These are phyloP conservation scores for Netta rufina DNA, from an alignment of 2,797 vertebrate species.

Conservation along the genomic window DNA sequence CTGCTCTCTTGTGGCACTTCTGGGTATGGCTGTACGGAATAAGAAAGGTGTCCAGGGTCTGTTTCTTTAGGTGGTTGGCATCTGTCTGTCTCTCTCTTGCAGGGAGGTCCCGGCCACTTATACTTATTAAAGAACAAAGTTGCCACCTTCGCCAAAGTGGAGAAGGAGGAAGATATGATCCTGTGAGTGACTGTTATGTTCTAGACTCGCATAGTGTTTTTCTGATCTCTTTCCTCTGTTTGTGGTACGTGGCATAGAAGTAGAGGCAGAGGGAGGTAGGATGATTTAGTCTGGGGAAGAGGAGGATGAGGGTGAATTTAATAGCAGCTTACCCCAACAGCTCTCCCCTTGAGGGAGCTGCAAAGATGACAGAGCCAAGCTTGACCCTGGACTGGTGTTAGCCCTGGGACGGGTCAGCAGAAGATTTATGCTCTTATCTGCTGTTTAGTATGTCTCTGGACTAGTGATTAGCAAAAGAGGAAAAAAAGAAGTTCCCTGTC, in stretches of 20 bases:
- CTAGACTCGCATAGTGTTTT: accelerated
- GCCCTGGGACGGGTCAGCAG: not conserved
- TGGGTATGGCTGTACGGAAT: not conserved
- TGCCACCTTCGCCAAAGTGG: slow-evolving; percentile 97
- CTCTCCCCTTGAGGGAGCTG: not conserved
- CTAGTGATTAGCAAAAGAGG: not conserved
- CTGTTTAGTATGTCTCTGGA: not conserved
- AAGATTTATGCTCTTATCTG: not conserved
- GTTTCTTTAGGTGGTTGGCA: not conserved
- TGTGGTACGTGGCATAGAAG: not conserved
- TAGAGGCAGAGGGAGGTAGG: not conserved
- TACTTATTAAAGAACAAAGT: slow-evolving; percentile 98
- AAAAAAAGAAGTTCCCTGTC: not conserved
- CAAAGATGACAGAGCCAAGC: not conserved
- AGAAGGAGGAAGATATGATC: slow-evolving; percentile 97
- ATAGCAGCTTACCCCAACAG: not conserved
- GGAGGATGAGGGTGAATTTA: not conserved
- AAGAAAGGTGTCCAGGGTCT: accelerated
- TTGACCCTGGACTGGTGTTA: not conserved
- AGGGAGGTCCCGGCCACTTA: slow-evolving; percentile 95
- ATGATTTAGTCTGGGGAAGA: not conserved
- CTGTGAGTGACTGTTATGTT: slow-evolving; percentile 82
- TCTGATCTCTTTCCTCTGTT: not conserved
- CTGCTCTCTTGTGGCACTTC: not conserved
- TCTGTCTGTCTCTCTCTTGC: slow-evolving; percentile 17